Conservation (phyloP, 2,113 vertebrate genomes). For the Muntiacus reevesi region DNA sequence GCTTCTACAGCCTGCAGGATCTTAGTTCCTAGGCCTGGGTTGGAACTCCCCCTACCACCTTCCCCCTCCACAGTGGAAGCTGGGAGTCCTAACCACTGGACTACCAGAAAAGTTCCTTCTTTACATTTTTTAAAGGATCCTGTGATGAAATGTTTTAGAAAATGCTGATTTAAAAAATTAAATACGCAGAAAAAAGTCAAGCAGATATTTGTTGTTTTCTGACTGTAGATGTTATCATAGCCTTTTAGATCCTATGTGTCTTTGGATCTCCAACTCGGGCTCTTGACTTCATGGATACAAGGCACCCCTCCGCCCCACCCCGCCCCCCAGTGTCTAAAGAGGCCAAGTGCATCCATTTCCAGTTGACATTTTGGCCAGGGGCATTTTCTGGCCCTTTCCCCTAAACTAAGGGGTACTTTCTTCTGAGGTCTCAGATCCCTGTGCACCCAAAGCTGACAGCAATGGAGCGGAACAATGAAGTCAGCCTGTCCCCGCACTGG, state of each 20-base stretch:
- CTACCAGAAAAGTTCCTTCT: not conserved
- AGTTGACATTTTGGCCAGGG: not conserved
- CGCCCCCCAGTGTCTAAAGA: not conserved
- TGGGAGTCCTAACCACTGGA: not conserved
- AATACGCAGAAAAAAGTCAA: not conserved
- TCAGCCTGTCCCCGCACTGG: not conserved
- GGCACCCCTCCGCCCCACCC: too few relatives aligned
- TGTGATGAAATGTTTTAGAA: not conserved
- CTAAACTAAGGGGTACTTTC: not conserved
- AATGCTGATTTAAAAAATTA: not conserved
- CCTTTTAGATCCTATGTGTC: not conserved
- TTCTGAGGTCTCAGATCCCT: not conserved
- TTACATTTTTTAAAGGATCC: not conserved
- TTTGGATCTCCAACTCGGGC: not conserved
- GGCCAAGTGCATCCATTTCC: not conserved
- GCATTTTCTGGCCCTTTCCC: not conserved
- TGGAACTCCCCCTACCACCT: not conserved
- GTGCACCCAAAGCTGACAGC: fast-evolving
- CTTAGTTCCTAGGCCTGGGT: not conserved
- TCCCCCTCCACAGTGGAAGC: not conserved
- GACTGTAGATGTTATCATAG: not conserved
- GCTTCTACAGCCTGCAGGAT: not conserved
- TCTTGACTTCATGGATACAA: not conserved
- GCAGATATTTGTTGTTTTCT: not conserved
- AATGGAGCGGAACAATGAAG: not conserved